Evolutionary conservation across 2,113 vertebrate species (phyloP), one percentile per base, ranked within the genome.

Genomic region (Cheirogaleus medius): DNA sequence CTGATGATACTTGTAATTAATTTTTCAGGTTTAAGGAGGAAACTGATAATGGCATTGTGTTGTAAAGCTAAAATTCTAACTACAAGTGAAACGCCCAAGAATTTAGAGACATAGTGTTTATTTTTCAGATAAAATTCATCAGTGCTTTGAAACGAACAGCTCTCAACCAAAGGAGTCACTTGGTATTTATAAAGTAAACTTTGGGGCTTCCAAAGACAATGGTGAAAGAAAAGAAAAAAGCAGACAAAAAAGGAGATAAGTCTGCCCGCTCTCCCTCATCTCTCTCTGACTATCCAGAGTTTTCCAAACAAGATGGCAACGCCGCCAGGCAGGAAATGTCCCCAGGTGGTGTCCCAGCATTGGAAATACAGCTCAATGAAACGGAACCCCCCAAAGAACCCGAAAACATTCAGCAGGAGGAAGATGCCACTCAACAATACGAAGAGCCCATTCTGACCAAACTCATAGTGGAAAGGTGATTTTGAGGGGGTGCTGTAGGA

Each of bases 381-480:
- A 25, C 4, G 0, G 5, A 1, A 12, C 0, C 0, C 0, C 60
- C 90, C 13, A 82, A 90, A 68, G 96, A 92, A 1, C 49, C 68
- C 17, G 37, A 60, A n/a, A 32, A 0, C 1, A 12, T 73, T 0
- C 44, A 87, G 64, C 90, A 69, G 23, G 10, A 0, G 5, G 87
- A 77, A 2, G 91, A 80, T 11, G 29, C 44, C 68, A 58, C 68
- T n/a, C 39, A 21, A 0, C 54, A 56, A 56, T 97, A 95, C 0
- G 92, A 99, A 58, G 98, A 98, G 9, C 98, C 98, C 17, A 0
- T 98, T 52, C 98, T 99, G 68, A 86, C 98, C 39, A 90, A 95
- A 37, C 91, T 99, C 68, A 98, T 99, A 27, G 94, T 99, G 1
- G 97, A 98, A 97, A 99, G 99, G 99, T 99, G 96, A 95, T 71